Base-by-base conservation (phyloP, 2,113 vertebrate genomes). In the Equus przewalskii region DNA sequence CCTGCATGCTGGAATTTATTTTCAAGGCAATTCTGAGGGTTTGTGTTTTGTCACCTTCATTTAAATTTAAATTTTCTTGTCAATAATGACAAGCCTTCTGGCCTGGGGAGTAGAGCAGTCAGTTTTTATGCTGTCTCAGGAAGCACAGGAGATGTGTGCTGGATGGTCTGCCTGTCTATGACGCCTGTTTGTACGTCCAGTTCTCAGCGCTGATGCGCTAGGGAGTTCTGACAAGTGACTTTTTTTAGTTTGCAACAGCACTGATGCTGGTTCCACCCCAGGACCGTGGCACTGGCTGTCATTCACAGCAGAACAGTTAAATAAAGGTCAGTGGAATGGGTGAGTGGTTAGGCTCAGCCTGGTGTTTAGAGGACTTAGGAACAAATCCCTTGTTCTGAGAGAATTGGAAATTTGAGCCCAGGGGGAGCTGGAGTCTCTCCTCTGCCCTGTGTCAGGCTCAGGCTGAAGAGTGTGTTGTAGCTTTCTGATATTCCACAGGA, bases 41-140 rank as follows among this genome's bases (percentile, higher is more conserved):
- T 82, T 81, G 44, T 24, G 60, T 76, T 83, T 24, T 89, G 56
- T 30, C n/a, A 33, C 19, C 28, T n/a, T 78, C 24, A 12, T 49
- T 95, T 95, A 76, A 49, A 24, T 96, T 84, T 80, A 44, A 70
- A 60, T 62, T 60, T 85, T 89, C 51, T 58, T 60, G 24, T 85
- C n/a, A 58, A 6, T 83, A 33, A 30, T 54, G 28, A 83, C 14
- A 54, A 30, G 54, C 22, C 10, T 92, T 56, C 62, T 54, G 19
- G 2, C 64, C 44, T 76, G 24, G n/a, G 51, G n/a, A 67, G 49
- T 22, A 28, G 33, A 85, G 21, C 11, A 4, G 16, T 41, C 26
- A 0, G 16, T 15, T 41, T 22, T 72, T 60, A 58, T 36, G 30
- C 60, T 18, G 16, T 54, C 7, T 21, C 36, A 15, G 8, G 19